A percentile compares a stretch with the other conserved stretches of the same genome.
Conservation (phyloP, 1,140 invertebrate species). For the Danaus melanippus region DNA sequence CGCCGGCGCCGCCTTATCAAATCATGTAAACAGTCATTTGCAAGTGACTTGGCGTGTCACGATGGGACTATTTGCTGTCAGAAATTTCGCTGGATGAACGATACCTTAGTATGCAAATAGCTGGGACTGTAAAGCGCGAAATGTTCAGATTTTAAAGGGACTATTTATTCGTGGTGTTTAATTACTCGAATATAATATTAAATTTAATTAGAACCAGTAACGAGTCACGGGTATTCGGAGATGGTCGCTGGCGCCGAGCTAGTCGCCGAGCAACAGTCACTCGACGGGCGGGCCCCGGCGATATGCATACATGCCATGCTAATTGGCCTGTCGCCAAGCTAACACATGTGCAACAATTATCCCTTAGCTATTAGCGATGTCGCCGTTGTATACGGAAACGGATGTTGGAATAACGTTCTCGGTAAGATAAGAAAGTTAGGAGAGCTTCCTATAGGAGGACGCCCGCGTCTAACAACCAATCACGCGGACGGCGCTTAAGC, state of each 20-base stretch:
- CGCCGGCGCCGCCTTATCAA: slow-evolving; percentile 65
- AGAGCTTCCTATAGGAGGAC: no score
- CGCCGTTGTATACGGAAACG: slow-evolving; percentile 61
- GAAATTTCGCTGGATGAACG: slow-evolving; percentile 57
- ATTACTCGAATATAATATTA: neutral
- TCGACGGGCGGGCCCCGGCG: slow-evolving; percentile 39
- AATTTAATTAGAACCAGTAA: slow-evolving; percentile 6
- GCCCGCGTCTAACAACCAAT: no score
- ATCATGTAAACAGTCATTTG: slow-evolving; percentile 57
- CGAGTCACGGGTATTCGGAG: slow-evolving; percentile 28
- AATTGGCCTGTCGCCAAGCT: slow-evolving; percentile 66
- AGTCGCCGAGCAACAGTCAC: slow-evolving; percentile 9
- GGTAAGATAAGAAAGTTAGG: slow-evolving; percentile 34
- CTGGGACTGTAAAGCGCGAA: slow-evolving; percentile 5
- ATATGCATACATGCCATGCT: slow-evolving; percentile 47
- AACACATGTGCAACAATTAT: slow-evolving; percentile 69
- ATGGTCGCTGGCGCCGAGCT: slow-evolving; percentile 12
- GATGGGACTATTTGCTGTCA: slow-evolving; percentile 49
- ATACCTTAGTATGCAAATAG: slow-evolving; percentile 15
- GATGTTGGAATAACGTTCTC: slow-evolving; percentile 67
- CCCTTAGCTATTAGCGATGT: slow-evolving; percentile 58
- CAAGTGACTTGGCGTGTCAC: slow-evolving; percentile 53
- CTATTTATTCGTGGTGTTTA: neutral
- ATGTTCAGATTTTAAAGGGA: slow-evolving; percentile 21
- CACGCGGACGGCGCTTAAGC: no score